phyloP scores from a whole-genome alignment of 1,140 invertebrate genomes.

The Heliconius himera region DNA sequence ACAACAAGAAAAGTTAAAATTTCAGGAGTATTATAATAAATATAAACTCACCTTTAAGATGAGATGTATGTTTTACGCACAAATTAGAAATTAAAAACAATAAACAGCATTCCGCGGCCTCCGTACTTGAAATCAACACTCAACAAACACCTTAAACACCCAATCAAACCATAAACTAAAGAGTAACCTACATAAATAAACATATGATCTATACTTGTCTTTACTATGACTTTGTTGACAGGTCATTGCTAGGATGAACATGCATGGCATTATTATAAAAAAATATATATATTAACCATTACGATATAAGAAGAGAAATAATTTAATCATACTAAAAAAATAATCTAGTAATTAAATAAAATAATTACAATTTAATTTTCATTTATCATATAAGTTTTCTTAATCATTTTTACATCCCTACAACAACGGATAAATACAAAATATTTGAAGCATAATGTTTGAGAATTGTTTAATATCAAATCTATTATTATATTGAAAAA shows the following conservation, averaged over 20 bases:
- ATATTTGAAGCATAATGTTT: no score
- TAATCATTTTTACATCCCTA: no score
- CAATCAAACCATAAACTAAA: conserved; percentile 76
- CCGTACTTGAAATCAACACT: conserved; percentile 76
- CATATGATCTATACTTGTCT: conserved; percentile 69
- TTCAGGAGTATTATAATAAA: conserved; percentile 16
- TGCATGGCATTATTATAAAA: neutral
- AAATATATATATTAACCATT: no score
- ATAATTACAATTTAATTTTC: no score
- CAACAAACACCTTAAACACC: conserved; percentile 76
- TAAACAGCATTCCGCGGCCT: conserved; percentile 76
- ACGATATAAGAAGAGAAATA: no score
- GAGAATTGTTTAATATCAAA: no score
- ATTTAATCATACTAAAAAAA: no score
- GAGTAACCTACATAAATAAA: conserved; percentile 79
- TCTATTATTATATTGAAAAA: no score
- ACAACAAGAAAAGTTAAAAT: conserved; percentile 6
- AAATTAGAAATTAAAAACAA: conserved; percentile 66
- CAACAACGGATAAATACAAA: no score
- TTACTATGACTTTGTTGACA: conserved; percentile 29
- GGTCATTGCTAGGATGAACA: neutral
- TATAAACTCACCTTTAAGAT: conserved; percentile 61
- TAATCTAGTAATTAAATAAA: no score
- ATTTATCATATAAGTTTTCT: no score
- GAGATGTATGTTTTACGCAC: conserved; percentile 60